Percentiles rank a stretch among this genome's conserved stretches.
These are phyloP conservation scores for Coelopa frigida DNA, from an alignment of 1,140 invertebrate genomes.

Conservation along the genomic window DNA sequence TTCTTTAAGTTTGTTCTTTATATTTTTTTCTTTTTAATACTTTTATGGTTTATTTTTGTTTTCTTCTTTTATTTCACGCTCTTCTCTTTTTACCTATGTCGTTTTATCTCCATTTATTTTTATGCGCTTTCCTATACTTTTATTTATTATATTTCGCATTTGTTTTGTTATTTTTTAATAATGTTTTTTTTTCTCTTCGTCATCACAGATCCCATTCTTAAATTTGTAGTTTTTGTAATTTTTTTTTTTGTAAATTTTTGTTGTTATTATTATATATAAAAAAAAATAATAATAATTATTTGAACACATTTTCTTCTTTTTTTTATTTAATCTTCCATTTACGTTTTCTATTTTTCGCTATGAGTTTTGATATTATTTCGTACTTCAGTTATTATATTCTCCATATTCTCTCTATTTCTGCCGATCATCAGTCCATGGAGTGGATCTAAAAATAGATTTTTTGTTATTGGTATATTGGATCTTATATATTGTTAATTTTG, in stretches of 20 bases:
- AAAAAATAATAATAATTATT: not conserved
- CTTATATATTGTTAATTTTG: no score
- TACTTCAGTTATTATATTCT: not conserved
- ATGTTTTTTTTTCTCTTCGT: not conserved
- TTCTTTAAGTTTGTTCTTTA: not conserved
- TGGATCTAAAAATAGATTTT: no score
- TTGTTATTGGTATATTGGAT: no score
- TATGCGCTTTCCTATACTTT: not conserved
- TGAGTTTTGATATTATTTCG: not conserved
- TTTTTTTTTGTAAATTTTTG: not conserved
- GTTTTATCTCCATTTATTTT: not conserved
- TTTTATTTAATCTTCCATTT: not conserved
- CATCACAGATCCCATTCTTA: not conserved
- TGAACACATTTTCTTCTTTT: not conserved
- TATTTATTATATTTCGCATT: no score
- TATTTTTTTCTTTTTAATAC: not conserved
- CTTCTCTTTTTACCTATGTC: not conserved
- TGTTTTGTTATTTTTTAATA: not conserved
- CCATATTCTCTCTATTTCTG: not conserved
- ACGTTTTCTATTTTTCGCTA: not conserved
- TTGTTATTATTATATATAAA: not conserved
- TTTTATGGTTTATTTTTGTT: not conserved
- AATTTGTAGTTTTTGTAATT: not conserved
- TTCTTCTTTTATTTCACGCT: not conserved
- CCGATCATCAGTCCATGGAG: not conserved